Conservation (phyloP, 2,113 vertebrate species). For the Sterrhoptilus dennistouni region DNA sequence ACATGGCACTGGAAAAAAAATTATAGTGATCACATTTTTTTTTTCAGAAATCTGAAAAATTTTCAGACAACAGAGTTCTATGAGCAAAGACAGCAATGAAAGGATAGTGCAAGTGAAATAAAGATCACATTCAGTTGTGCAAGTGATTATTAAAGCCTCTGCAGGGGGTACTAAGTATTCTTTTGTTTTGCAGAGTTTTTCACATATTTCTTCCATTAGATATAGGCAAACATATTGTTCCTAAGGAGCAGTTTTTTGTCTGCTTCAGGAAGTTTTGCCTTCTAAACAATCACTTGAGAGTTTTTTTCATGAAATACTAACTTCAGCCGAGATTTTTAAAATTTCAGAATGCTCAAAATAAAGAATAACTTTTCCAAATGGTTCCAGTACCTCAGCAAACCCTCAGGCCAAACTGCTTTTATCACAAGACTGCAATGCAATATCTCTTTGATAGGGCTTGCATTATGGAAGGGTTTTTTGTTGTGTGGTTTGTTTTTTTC, state of each 20-base stretch:
- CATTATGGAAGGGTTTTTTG: neutral
- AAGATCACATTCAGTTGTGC: neutral
- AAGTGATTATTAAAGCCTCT: neutral
- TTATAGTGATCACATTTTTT: neutral
- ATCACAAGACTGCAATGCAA: neutral
- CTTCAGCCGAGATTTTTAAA: neutral
- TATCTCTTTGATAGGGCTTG: neutral
- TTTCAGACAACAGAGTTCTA: neutral
- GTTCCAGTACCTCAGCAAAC: neutral
- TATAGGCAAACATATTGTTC: neutral
- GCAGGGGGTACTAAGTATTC: neutral
- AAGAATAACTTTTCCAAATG: neutral
- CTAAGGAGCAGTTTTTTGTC: neutral
- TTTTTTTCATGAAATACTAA: neutral
- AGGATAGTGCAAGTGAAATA: neutral
- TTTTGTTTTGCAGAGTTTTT: neutral
- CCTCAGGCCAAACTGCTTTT: neutral
- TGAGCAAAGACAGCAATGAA: neutral
- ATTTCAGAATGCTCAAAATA: neutral
- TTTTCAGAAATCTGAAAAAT: neutral
- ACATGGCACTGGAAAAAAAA: neutral
- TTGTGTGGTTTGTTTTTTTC: fast-evolving
- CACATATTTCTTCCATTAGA: neutral
- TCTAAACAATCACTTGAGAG: neutral
- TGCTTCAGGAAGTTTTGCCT: neutral